Evolutionary conservation across 2,888 invertebrate genomes (phyloP).

Genomic region (Harpalus rufipes): DNA sequence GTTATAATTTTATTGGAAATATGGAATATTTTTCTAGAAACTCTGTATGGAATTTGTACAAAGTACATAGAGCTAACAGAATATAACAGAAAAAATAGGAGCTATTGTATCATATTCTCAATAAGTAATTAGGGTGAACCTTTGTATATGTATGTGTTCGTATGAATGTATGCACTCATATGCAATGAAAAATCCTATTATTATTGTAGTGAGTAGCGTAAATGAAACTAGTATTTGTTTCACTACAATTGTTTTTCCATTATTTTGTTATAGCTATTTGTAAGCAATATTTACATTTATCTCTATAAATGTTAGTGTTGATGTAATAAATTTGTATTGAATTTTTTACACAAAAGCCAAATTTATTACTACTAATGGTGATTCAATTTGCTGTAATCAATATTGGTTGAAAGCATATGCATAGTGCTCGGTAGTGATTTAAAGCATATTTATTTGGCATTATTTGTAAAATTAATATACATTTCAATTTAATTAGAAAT

Average conservation of each 20-base stretch:
- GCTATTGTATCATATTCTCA: no score
- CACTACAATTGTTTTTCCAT: neutral
- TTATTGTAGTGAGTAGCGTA: neutral
- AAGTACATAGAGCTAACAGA: no score
- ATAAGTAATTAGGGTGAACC: no score
- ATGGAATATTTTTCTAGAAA: no score
- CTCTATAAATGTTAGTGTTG: constrained; percentile 19
- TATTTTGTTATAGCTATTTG: neutral
- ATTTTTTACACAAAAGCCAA: constrained; percentile 17
- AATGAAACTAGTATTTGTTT: neutral
- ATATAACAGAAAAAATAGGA: no score
- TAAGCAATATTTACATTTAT: constrained; percentile 30
- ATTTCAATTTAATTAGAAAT: constrained; percentile 39
- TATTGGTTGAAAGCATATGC: constrained; percentile 11
- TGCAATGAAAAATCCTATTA: no score
- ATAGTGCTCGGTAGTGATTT: constrained; percentile 1
- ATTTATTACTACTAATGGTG: constrained; percentile 29
- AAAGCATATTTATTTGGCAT: constrained; percentile 30
- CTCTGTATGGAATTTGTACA: no score
- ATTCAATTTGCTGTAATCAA: constrained; percentile 22
- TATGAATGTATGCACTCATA: no score
- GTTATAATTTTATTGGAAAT: no score
- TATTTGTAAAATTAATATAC: constrained; percentile 30
- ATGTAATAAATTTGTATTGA: constrained; percentile 10
- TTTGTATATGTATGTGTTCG: no score